Percentiles rank a stretch among this genome's conserved stretches.
These are phyloP conservation scores for Rhopilema esculentum DNA, from an alignment of 30 jellyfish, hydroid and myxozoan genomes.

Conservation along the genomic window DNA sequence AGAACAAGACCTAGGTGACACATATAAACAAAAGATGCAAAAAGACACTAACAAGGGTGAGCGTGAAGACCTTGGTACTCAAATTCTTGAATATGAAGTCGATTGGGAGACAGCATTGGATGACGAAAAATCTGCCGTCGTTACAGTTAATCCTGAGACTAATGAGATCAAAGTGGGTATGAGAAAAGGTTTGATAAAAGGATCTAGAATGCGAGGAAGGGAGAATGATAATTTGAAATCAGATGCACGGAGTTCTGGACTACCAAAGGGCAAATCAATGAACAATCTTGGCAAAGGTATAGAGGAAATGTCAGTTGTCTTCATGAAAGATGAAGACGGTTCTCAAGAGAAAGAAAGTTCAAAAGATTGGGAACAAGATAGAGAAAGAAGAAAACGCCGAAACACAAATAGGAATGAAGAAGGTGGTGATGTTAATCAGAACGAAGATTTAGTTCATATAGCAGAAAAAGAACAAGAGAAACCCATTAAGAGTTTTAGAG, in stretches of 20 bases:
- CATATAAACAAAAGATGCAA: neutral
- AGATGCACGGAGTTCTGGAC: neutral
- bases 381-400: constrained; percentile 4
- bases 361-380: neutral
- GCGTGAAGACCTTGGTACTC: constrained; percentile 2
- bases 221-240: neutral
- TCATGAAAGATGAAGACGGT: constrained; percentile 20
- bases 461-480: constrained; percentile 2
- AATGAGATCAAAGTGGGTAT: constrained; percentile 49
- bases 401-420: neutral
- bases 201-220: constrained; percentile 23
- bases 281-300: neutral
- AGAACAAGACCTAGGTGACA: too few relatives aligned
- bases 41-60: neutral
- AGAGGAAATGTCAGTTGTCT: constrained; percentile 44
- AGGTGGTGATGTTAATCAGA: neutral
- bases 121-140: constrained; percentile 39
- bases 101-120: constrained; percentile 70
- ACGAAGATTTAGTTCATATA: neutral
- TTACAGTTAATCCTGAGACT: constrained; percentile 51
- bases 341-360: neutral
- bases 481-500: neutral
- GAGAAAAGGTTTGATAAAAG: constrained; percentile 65
- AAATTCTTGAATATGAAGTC: constrained; percentile 57
- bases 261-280: neutral